These are phyloP conservation scores for Gymnosoma rotundatum DNA, from an alignment of 2,888 invertebrate genomes.

Conservation along the genomic window DNA sequence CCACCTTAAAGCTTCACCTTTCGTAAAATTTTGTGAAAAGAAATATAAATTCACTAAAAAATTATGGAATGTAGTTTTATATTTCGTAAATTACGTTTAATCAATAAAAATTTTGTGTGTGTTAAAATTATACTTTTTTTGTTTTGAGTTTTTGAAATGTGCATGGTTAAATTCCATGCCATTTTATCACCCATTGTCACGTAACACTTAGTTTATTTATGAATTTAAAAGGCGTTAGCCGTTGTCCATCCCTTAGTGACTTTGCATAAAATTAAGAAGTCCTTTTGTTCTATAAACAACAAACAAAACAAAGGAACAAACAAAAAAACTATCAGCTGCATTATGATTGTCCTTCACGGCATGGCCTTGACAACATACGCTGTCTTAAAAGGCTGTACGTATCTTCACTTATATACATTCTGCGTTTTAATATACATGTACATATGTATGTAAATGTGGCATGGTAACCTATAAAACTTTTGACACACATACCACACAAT, in stretches of 20 bases:
- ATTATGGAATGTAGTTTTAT: too few relatives aligned
- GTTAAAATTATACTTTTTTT: background rate
- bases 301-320: slow-evolving; percentile 21
- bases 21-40: too few relatives aligned
- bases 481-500: slow-evolving; percentile 50
- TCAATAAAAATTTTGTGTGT: too few relatives aligned
- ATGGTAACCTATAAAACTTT: slow-evolving; percentile 67
- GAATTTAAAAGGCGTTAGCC: slow-evolving; percentile 57
- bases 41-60: too few relatives aligned
- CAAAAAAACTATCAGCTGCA: slow-evolving; percentile 61
- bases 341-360: slow-evolving; percentile 51
- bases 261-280: slow-evolving; percentile 58
- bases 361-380: slow-evolving; percentile 67
- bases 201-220: background rate
- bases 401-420: background rate
- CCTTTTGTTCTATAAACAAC: slow-evolving; percentile 43
- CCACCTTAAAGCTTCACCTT: too few relatives aligned
- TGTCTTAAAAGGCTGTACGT: slow-evolving; percentile 13
- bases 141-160: background rate
- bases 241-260: slow-evolving; percentile 64
- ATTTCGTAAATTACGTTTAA: too few relatives aligned
- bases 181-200: background rate
- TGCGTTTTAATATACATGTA: too few relatives aligned
- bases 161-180: background rate
- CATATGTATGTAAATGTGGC: slow-evolving; percentile 48